phyloP scores from a whole-genome alignment of 2,113 vertebrate genomes.

The Phocoena sinus region DNA sequence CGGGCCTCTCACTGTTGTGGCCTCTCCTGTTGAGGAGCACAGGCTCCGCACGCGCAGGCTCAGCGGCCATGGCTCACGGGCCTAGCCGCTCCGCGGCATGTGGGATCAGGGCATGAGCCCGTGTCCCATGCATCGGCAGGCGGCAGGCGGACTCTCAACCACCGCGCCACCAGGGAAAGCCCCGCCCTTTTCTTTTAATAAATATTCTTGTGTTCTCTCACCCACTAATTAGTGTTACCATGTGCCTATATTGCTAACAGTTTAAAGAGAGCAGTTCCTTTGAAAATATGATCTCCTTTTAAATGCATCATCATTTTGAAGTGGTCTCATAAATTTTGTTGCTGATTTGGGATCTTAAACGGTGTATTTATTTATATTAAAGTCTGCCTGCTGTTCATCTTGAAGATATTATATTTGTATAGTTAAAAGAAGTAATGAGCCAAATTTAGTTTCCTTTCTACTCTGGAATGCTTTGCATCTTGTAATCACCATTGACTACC shows the following conservation, averaged over 20 bases:
- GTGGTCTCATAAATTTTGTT: slow-evolving; percentile 59
- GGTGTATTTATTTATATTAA: slow-evolving; percentile 71
- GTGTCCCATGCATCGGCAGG: no score
- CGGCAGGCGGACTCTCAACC: no score
- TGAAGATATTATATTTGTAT: slow-evolving; percentile 53
- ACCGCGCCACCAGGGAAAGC: no score
- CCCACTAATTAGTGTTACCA: slow-evolving; percentile 38
- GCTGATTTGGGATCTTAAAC: slow-evolving; percentile 64
- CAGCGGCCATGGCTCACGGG: no score
- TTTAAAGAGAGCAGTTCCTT: slow-evolving; percentile 48
- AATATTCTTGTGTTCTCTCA: slow-evolving; percentile 35
- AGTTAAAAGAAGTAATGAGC: slow-evolving; percentile 57
- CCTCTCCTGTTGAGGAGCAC: no score
- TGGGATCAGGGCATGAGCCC: no score
- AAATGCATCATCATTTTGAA: slow-evolving; percentile 63
- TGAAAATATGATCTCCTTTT: slow-evolving; percentile 63
- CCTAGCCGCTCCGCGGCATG: no score
- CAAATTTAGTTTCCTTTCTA: slow-evolving; percentile 67
- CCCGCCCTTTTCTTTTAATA: slow-evolving; percentile 20
- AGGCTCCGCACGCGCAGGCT: no score
- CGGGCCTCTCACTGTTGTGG: no score
- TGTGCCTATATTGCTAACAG: slow-evolving; percentile 39
- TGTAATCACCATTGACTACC: slow-evolving; percentile 64
- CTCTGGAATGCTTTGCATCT: slow-evolving; percentile 53
- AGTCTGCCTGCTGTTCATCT: slow-evolving; percentile 48